These are phyloP conservation scores for Andinoacara biseriatus DNA, from an alignment of 2,113 vertebrate species.

Conservation along the genomic window DNA sequence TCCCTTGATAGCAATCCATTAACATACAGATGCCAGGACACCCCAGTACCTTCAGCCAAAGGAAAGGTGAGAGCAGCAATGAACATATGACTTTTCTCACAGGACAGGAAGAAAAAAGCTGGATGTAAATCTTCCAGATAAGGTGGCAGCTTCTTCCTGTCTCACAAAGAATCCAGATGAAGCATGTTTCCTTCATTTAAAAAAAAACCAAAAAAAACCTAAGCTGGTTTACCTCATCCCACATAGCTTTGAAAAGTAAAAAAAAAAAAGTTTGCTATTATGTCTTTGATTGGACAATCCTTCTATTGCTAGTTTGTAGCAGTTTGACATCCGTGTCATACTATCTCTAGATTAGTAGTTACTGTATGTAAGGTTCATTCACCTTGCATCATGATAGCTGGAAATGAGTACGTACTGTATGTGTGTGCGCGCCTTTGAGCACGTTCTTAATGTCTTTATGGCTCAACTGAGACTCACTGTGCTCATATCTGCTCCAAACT, in stretches of 20 bases:
- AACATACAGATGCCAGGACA: slow-evolving; percentile 36
- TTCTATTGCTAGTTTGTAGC: neutral
- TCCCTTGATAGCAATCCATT: slow-evolving; percentile 8
- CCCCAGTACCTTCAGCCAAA: neutral
- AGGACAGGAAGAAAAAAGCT: slow-evolving; percentile 37
- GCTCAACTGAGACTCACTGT: slow-evolving; percentile 15
- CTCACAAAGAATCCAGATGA: slow-evolving; percentile 42
- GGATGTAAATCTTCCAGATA: slow-evolving; percentile 64
- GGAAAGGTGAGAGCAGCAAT: slow-evolving; percentile 6
- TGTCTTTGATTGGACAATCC: neutral
- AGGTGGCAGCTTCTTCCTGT: slow-evolving; percentile 63
- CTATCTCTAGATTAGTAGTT: neutral
- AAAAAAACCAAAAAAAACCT: neutral
- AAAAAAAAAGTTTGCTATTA: neutral
- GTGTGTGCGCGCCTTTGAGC: slow-evolving; percentile 13
- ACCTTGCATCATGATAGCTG: neutral
- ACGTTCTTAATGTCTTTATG: slow-evolving; percentile 28
- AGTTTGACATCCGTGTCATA: neutral
- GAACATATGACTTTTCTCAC: slow-evolving; percentile 40
- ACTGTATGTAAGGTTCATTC: neutral
- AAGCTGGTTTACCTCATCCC: neutral
- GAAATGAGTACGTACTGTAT: neutral
- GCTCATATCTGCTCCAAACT: slow-evolving; percentile 44
- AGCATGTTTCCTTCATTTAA: slow-evolving; percentile 40
- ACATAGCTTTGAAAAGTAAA: neutral